These are phyloP conservation scores for Coelinius sp. DNA, from an alignment of 2,888 invertebrate genomes.

Conservation along the genomic window DNA sequence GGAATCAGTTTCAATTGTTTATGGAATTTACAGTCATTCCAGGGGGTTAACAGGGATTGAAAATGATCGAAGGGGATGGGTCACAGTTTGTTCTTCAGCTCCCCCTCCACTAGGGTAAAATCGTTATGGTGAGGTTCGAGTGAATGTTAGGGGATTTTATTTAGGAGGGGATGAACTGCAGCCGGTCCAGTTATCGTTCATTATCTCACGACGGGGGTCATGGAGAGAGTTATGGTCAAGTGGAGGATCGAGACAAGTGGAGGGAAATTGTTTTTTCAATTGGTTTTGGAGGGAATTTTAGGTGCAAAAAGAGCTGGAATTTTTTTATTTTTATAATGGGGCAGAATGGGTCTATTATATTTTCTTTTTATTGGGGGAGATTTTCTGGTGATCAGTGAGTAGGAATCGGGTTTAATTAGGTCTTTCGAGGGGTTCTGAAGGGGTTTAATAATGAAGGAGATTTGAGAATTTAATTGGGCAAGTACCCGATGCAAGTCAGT, in stretches of 20 bases:
- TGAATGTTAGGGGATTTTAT: not conserved
- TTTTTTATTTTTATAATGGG: too few species aligned
- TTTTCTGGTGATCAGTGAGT: too few species aligned
- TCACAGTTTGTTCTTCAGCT: not conserved
- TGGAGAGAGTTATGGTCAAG: not conserved
- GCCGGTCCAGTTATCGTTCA: not conserved
- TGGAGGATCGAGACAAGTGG: not conserved
- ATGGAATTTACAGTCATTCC: too few species aligned
- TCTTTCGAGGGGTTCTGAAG: not conserved
- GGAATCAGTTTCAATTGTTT: too few species aligned
- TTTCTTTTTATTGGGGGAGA: too few species aligned
- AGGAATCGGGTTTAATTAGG: not conserved
- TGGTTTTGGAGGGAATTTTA: too few species aligned
- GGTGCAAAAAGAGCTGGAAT: not conserved
- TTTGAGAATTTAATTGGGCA: constrained; percentile 2
- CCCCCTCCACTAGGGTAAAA: not conserved
- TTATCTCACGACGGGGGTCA: not conserved
- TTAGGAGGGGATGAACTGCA: not conserved
- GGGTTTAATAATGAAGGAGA: not conserved
- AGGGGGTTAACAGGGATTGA: too few species aligned
- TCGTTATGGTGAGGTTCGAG: not conserved
- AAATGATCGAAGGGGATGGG: too few species aligned
- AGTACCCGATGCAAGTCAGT: not conserved
- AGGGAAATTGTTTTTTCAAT: not conserved
- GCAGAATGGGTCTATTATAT: too few species aligned